Conservation (phyloP, 2,797 vertebrate genomes). For the Orestias chungarensis region DNA sequence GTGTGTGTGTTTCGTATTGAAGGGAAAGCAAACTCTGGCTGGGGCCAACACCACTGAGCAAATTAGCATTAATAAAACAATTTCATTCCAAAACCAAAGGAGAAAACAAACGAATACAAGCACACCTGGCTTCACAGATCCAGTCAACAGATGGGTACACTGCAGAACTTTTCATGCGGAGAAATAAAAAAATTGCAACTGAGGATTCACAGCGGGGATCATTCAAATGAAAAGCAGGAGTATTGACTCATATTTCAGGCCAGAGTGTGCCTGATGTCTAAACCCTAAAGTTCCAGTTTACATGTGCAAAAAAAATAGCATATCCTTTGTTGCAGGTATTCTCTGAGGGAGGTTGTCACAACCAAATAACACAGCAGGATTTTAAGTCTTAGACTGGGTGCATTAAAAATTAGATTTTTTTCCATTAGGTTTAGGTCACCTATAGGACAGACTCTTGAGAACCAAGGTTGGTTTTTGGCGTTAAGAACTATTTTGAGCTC, state of each 20-base stretch:
- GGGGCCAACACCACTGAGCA: slow-evolving; percentile 44
- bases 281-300: slow-evolving; percentile 26
- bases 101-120: slow-evolving; percentile 54
- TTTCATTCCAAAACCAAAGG: slow-evolving; percentile 61
- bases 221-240: slow-evolving; percentile 32
- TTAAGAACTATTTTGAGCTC: too few relatives aligned
- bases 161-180: slow-evolving; percentile 41
- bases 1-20: background rate
- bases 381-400: background rate
- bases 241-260: slow-evolving; percentile 36
- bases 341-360: slow-evolving; percentile 16
- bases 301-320: slow-evolving; percentile 13
- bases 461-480: too few relatives aligned
- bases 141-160: slow-evolving; percentile 60
- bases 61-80: slow-evolving; percentile 64
- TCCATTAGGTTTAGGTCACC: background rate
- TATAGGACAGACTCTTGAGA: too few relatives aligned
- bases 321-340: slow-evolving; percentile 9
- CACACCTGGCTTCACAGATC: slow-evolving; percentile 63
- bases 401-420: background rate
- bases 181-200: slow-evolving; percentile 32
- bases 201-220: slow-evolving; percentile 37
- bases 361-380: slow-evolving; percentile 32
- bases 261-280: slow-evolving; percentile 11
- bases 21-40: slow-evolving; percentile 1